phyloP scores from a whole-genome alignment of 2,113 vertebrate species.

The Psammodynastes pulverulentus region DNA sequence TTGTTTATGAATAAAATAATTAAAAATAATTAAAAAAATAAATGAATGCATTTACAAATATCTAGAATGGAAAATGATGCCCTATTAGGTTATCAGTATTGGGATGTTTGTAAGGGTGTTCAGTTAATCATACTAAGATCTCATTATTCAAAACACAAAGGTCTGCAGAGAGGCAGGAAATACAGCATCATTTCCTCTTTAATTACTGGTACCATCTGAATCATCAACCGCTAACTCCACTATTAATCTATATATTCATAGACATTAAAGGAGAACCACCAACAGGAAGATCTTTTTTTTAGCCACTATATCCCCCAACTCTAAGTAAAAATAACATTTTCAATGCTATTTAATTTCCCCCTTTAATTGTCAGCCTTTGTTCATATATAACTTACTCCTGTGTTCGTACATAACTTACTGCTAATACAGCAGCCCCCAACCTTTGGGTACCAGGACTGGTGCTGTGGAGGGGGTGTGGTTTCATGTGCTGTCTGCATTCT shows the following conservation, averaged over 20 bases:
- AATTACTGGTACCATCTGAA: neutral
- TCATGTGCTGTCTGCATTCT: neutral
- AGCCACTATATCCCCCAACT: neutral
- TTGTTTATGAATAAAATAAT: no score
- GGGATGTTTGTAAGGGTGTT: neutral
- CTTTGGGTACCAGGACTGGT: neutral
- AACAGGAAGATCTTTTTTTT: neutral
- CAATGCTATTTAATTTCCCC: neutral
- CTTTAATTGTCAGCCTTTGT: neutral
- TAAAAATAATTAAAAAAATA: neutral
- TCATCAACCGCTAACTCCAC: neutral
- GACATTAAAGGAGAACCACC: neutral
- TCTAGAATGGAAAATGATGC: neutral
- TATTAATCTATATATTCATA: neutral
- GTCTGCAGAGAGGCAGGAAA: neutral
- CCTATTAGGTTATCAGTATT: neutral
- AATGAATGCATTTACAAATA: neutral
- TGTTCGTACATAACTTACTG: neutral
- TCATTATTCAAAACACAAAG: neutral
- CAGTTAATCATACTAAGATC: neutral
- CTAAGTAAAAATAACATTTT: neutral
- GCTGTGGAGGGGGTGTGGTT: neutral
- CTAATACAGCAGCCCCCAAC: neutral
- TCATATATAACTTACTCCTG: neutral
- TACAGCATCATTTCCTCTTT: neutral